Percentiles rank a stretch among this genome's conserved stretches.
Conservation (phyloP, 2,797 vertebrate species). For the Micrastur ruficollis region DNA sequence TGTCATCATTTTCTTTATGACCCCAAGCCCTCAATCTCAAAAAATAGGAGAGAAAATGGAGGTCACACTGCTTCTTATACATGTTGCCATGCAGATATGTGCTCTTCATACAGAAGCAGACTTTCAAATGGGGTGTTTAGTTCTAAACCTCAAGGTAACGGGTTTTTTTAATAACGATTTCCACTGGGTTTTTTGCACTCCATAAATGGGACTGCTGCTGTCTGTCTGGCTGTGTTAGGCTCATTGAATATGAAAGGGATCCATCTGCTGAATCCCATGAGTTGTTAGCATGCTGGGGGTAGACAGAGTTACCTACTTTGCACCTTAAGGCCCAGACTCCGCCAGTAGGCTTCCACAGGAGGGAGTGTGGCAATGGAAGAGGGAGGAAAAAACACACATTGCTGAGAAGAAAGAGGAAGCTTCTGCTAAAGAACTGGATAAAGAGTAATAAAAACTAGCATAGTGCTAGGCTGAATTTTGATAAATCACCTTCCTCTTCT, state of each 20-base stretch:
- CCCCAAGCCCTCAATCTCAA: not conserved
- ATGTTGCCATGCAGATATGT: not conserved
- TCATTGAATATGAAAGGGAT: not conserved
- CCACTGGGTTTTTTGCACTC: not conserved
- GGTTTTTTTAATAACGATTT: not conserved
- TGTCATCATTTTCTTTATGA: not conserved
- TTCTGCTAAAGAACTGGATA: not conserved
- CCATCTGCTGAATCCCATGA: not conserved
- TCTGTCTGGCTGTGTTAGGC: not conserved
- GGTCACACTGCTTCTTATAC: not conserved
- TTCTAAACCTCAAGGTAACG: not conserved
- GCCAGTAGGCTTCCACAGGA: not conserved
- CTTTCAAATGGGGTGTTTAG: not conserved
- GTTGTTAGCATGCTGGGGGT: not conserved
- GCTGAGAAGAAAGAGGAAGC: not conserved
- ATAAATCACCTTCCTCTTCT: not conserved
- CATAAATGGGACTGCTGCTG: not conserved
- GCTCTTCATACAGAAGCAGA: not conserved
- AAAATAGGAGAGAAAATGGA: not conserved
- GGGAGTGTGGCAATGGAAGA: not conserved
- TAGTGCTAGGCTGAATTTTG: not conserved
- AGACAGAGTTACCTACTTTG: not conserved
- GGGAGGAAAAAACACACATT: not conserved
- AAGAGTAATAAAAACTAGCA: not conserved
- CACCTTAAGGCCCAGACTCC: not conserved